These are phyloP conservation scores for Crotalus viridis DNA, from an alignment of 2,113 vertebrate species.

Conservation along the genomic window DNA sequence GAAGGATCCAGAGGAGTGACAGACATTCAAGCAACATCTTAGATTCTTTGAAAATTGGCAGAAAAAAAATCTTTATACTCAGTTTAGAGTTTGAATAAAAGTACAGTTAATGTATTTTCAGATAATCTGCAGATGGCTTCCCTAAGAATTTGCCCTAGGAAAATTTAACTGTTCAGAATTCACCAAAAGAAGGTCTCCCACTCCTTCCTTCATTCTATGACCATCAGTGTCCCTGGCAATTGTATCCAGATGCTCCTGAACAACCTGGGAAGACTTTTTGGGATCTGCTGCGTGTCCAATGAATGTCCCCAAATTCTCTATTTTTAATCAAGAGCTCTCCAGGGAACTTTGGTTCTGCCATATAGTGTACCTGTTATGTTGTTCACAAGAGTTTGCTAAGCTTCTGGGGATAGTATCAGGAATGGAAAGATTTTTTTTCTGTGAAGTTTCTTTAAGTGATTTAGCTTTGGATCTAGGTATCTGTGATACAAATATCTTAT, in stretches of 20 bases:
- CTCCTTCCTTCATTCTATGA: neutral
- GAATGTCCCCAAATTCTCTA: neutral
- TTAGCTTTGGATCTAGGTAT: neutral
- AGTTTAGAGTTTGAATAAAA: neutral
- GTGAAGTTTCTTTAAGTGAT: neutral
- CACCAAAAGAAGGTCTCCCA: neutral
- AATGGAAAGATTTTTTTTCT: neutral
- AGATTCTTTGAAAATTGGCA: neutral
- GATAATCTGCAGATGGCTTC: neutral
- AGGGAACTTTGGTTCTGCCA: neutral
- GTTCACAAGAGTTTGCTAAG: neutral
- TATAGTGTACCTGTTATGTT: too few relatives aligned
- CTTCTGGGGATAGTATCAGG: neutral
- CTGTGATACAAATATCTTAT: neutral
- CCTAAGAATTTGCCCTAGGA: neutral
- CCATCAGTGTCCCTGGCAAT: neutral
- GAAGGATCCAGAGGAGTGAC: neutral
- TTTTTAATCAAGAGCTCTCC: neutral
- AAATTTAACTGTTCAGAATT: neutral
- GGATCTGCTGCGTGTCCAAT: neutral
- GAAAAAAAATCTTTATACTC: conserved; percentile 14
- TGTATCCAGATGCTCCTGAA: neutral
- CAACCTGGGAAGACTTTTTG: neutral
- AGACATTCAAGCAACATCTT: accelerated
- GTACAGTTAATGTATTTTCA: neutral